Evolutionary conservation across 1,140 invertebrate species (phyloP).

Genomic region (Lordiphosa collinella): DNA sequence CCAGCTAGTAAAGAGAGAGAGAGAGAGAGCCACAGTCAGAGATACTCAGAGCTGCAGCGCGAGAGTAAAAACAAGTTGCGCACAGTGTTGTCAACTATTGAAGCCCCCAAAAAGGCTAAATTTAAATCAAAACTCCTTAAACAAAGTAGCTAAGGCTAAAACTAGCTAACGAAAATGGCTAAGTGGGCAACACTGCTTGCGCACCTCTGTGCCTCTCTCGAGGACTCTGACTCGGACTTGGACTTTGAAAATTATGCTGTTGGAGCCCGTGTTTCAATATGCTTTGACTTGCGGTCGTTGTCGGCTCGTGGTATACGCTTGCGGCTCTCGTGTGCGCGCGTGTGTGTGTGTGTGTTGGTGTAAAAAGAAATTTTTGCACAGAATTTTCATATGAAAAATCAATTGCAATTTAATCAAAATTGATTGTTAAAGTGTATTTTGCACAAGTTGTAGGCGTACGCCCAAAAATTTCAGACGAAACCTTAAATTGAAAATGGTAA

Average conservation of each 20-base stretch:
- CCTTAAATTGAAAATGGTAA: slow-evolving; percentile 61
- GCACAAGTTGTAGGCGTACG: slow-evolving; percentile 13
- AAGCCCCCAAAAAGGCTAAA: slow-evolving; percentile 6
- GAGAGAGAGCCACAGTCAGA: slow-evolving; percentile 2
- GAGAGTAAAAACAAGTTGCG: slow-evolving; percentile 37
- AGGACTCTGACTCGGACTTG: slow-evolving; percentile 34
- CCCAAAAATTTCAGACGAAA: slow-evolving; percentile 33
- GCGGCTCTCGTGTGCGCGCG: slow-evolving; percentile 3
- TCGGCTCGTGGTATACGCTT: slow-evolving; percentile 57
- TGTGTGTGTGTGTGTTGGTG: slow-evolving; percentile 36
- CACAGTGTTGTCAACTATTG: slow-evolving; percentile 2
- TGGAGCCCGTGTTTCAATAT: slow-evolving; percentile 70
- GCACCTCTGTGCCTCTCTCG: slow-evolving; percentile 8
- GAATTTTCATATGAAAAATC: slow-evolving; percentile 68
- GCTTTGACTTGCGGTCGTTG: slow-evolving; percentile 72
- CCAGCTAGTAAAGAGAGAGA: slow-evolving; percentile 3
- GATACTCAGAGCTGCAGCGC: slow-evolving; percentile 1
- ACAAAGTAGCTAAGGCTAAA: too few relatives aligned
- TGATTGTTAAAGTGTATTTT: slow-evolving; percentile 45
- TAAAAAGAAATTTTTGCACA: slow-evolving; percentile 70
- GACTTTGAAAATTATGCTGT: slow-evolving; percentile 36
- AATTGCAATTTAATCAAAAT: slow-evolving; percentile 51
- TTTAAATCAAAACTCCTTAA: too few relatives aligned
- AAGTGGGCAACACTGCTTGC: too few relatives aligned
- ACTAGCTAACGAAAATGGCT: too few relatives aligned